Base-by-base conservation (phyloP, 2,113 vertebrate genomes). In the Pelobates fuscus region DNA sequence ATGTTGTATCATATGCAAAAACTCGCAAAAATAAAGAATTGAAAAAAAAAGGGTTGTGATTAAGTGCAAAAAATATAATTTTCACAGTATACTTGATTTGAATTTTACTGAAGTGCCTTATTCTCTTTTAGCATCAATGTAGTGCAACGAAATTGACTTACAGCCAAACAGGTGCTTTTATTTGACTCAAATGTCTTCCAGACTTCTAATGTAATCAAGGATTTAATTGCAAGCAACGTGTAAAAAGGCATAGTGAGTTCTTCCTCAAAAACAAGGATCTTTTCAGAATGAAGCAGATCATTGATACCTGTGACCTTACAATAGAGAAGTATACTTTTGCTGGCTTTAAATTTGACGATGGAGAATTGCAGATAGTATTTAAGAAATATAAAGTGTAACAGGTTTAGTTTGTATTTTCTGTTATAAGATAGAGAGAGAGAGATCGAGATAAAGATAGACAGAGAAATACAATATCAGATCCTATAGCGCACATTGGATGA, bases 91-190 rank as follows among this genome's bases (percentile, higher is more conserved):
- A n/a, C n/a, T n/a, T n/a, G n/a, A n/a, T n/a, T n/a, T n/a, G n/a
- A n/a, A n/a, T n/a, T n/a, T n/a, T n/a, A n/a, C n/a, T n/a, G n/a
- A 37, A 37, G 32, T 6, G 8, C 25, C 23, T 15, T 70, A 60
- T 58, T 71, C 25, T 32, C 15, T 18, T 58, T 23, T 1, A 26
- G 32, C 3, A 43, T 20, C 7, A 27, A 8, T 52, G 37, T 37
- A 52, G 58, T 26, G 21, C 5, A 25, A 2, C 46, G 25, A 62
- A 52, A n/a, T 24, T 52, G 58, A 44, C 70, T 24, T 30, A 4
- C 25, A 8, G 70, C 57, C 70, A 62, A 71, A 49, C 70, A 71
- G 70, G 70, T 71, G 70, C 57, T 26, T 62, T 49, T 49, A 37
- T 49, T n/a, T 30, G 25, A 71, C 41, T 27, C 25, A 71, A 70